Base-by-base conservation (phyloP, 92 coral and sea anemone species). In the Scolanthus callimorphus region DNA sequence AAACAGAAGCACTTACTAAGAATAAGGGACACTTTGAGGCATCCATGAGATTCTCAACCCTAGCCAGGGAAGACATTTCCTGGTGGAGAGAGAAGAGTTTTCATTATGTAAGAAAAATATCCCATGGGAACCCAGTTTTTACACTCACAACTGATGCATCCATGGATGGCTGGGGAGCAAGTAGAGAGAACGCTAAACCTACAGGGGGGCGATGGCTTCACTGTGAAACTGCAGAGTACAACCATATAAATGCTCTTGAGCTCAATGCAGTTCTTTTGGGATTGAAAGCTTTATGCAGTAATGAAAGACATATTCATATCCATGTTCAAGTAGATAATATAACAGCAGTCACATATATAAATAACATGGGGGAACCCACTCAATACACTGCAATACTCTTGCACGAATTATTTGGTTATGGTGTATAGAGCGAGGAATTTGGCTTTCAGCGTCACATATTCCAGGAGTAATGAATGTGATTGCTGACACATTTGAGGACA, bases 361-460 rank as follows among this genome's bases (percentile, higher is more conserved):
- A 69, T 26, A 37, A 45, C 24, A 69, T 69, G 68, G 57, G 76
- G 76, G 76, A 23, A 52, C 49, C 17, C 49, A 56, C 31, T 69
- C 76, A 12, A 9, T 45, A 2, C 15, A 26, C 4, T 69, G 76
- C 25, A 39, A 69, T 31, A 58, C 56, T 3, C 47, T 58, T 24
- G 60, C 76, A 0, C 69, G 54, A 3, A 47, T 56, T 27, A 69
- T 67, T 3, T 69, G 76, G 76, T 11, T 57, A 29, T 69, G 76
- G 76, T 27, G 47, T 28, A 69, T 69, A 26, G 1, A 31, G 41
- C 59, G 38, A 29, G 55, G 55, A 3, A 67, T 67, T 26, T 67
- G 67, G 74, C 49, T 67, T 1, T 54, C 52, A 34, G 65, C 74
- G 11, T 31, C 74, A n/a, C n/a, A n/a, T n/a, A n/a, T n/a, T n/a